Evolutionary conservation across 2,113 vertebrate species (phyloP).

Genomic region (Salvelinus sp.): DNA sequence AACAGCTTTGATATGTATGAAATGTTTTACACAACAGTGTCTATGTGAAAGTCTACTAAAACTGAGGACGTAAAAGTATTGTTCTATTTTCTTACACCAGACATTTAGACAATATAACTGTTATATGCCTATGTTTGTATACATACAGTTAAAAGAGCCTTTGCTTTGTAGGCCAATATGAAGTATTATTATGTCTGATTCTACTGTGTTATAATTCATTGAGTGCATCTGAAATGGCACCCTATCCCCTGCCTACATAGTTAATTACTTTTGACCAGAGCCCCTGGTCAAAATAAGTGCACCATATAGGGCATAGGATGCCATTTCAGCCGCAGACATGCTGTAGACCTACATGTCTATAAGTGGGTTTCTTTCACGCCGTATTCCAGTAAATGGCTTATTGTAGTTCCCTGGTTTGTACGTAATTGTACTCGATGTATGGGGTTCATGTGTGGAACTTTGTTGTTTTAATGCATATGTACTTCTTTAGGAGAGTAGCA

Average conservation of each 20-base stretch:
- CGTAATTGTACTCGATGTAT: too few relatives aligned
- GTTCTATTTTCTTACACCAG: not conserved
- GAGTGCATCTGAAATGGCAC: not conserved
- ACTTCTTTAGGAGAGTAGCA: not conserved
- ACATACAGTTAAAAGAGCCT: conserved; percentile 8
- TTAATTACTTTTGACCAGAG: not conserved
- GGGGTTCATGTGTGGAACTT: too few relatives aligned
- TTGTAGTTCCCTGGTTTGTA: too few relatives aligned
- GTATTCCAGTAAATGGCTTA: not conserved
- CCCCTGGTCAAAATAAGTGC: too few relatives aligned
- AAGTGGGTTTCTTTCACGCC: not conserved
- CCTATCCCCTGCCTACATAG: not conserved
- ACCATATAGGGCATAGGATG: too few relatives aligned
- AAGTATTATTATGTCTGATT: conserved; percentile 58
- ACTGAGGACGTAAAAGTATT: not conserved
- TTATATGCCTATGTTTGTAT: conserved; percentile 30
- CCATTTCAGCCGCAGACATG: not conserved
- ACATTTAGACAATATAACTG: too few relatives aligned
- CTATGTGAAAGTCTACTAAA: not conserved
- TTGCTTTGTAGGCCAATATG: conserved; percentile 43
- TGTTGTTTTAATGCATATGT: too few relatives aligned
- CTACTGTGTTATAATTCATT: not conserved
- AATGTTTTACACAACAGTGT: not conserved
- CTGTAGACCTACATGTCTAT: not conserved
- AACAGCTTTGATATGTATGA: too few relatives aligned